Conservation (phyloP, 2,888 invertebrate genomes). For the Drosophila anceps region DNA sequence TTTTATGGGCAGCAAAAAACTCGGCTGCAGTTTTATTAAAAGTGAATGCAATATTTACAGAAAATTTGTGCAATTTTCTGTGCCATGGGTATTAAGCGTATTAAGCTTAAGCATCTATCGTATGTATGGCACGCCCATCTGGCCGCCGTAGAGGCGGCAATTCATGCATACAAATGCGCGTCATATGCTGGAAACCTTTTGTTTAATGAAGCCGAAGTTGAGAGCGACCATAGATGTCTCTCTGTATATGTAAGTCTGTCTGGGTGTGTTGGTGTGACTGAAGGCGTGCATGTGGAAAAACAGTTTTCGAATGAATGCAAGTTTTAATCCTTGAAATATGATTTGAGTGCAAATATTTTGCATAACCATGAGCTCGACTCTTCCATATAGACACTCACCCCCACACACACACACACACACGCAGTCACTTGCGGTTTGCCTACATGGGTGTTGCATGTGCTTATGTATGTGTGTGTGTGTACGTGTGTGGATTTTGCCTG, state of each 20-base stretch:
- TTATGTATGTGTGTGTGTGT: conserved; percentile 10
- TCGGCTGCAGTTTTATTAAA: conserved; percentile 37
- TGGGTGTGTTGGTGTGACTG: conserved; percentile 15
- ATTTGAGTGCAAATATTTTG: conserved; percentile 82
- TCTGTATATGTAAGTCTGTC: background rate
- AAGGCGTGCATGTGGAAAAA: conserved; percentile 76
- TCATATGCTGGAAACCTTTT: conserved; percentile 66
- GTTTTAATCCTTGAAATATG: conserved; percentile 81
- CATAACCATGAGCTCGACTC: conserved; percentile 78
- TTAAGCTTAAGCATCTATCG: conserved; percentile 58
- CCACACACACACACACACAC: conserved; percentile 3
- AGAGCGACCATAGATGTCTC: conserved; percentile 34
- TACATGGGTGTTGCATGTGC: conserved; percentile 24
- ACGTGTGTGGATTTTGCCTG: conserved; percentile 35
- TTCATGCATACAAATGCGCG: conserved; percentile 57
- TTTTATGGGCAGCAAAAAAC: conserved; percentile 37
- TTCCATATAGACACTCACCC: conserved; percentile 19
- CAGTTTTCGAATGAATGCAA: conserved; percentile 79
- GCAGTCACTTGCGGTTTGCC: conserved; percentile 49
- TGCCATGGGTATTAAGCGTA: conserved; percentile 58
- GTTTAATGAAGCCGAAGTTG: conserved; percentile 78
- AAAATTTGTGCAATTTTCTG: conserved; percentile 40
- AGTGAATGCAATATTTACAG: conserved; percentile 41
- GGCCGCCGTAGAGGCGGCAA: conserved; percentile 13
- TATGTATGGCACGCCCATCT: conserved; percentile 23